Evolutionary conservation across 2,888 invertebrate species (phyloP).

Genomic region (Meganola albula): DNA sequence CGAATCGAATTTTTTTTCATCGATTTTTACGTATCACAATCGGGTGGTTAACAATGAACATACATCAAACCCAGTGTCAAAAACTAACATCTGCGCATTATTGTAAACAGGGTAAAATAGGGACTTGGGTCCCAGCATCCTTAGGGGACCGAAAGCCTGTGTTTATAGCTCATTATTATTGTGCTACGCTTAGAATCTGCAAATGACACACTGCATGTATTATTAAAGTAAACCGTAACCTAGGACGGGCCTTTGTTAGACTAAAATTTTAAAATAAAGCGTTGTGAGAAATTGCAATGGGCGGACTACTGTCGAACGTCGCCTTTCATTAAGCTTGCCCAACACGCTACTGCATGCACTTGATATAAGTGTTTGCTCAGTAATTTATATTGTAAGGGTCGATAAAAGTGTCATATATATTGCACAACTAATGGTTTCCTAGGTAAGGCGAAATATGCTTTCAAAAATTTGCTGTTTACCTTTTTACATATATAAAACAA

Average conservation of each 20-base stretch:
- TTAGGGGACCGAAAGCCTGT: constrained; percentile 66
- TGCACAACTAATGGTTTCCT: too few species aligned
- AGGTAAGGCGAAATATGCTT: too few species aligned
- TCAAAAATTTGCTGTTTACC: too few species aligned
- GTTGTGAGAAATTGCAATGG: constrained; percentile 48
- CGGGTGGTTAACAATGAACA: constrained; percentile 60
- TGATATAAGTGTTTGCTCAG: constrained; percentile 44
- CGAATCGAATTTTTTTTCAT: constrained; percentile 54
- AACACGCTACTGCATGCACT: constrained; percentile 43
- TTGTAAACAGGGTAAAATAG: constrained; percentile 68
- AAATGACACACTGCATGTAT: constrained; percentile 72
- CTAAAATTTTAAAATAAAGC: constrained; percentile 56
- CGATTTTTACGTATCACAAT: constrained; percentile 65
- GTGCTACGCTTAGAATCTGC: constrained; percentile 66
- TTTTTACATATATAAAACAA: too few species aligned
- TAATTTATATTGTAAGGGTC: constrained; percentile 41
- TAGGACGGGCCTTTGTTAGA: constrained; percentile 56
- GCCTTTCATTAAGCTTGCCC: constrained; percentile 43
- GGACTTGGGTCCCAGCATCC: constrained; percentile 59
- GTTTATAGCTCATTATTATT: constrained; percentile 75
- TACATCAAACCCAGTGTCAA: constrained; percentile 77
- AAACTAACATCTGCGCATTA: constrained; percentile 77
- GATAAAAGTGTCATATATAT: constrained; percentile 20
- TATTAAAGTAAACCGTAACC: constrained; percentile 66
- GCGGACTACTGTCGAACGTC: constrained; percentile 37